These are phyloP conservation scores for Drosophila anomalata DNA, from an alignment of 2,888 invertebrate genomes.

Conservation along the genomic window DNA sequence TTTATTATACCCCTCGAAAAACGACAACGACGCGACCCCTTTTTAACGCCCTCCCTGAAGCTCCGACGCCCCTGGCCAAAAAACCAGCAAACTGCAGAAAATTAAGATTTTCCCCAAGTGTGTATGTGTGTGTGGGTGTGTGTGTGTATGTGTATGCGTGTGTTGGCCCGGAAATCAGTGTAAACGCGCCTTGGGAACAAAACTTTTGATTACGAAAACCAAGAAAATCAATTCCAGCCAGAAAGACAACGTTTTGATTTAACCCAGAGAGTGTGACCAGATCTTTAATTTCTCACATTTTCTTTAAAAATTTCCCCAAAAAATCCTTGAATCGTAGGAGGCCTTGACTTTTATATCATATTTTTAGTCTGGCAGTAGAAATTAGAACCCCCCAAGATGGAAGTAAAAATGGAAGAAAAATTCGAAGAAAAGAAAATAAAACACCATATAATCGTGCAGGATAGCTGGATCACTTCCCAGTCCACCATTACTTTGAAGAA, in stretches of 20 bases:
- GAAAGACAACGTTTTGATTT: constrained; percentile 3
- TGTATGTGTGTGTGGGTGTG: constrained; percentile 14
- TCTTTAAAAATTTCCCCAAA: too few relatives aligned
- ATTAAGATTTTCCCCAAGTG: constrained; percentile 49
- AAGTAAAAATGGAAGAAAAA: neutral
- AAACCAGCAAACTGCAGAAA: constrained; percentile 60
- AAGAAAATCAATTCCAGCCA: constrained; percentile 66
- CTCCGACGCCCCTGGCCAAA: constrained; percentile 10
- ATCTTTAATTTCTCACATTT: neutral
- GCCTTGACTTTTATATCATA: neutral
- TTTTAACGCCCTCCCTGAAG: neutral
- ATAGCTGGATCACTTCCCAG: constrained; percentile 4
- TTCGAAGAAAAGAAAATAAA: neutral
- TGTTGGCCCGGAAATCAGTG: constrained; percentile 61
- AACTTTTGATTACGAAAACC: constrained; percentile 77
- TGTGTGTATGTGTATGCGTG: too few relatives aligned
- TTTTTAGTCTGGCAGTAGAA: too few relatives aligned
- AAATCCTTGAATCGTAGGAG: neutral
- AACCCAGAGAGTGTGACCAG: neutral
- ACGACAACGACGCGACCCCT: constrained; percentile 39
- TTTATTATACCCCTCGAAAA: constrained; percentile 66
- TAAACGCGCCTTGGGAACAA: constrained; percentile 68
- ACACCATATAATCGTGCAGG: neutral
- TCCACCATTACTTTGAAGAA: neutral
- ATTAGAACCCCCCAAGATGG: too few relatives aligned